These are phyloP conservation scores for Eurosta solidaginis DNA, from an alignment of 1,140 invertebrate species.

Conservation along the genomic window DNA sequence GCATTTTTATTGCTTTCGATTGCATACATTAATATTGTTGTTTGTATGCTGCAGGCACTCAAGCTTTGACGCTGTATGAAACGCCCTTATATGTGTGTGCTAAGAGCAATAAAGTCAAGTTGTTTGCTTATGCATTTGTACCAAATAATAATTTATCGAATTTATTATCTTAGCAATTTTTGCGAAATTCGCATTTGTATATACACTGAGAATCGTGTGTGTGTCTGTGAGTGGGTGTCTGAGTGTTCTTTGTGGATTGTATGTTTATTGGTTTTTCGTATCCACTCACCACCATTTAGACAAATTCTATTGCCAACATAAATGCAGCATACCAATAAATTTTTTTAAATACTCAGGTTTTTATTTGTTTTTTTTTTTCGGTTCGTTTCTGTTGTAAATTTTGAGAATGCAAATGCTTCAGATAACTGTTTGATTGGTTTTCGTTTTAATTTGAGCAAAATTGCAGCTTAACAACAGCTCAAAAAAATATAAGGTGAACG, in stretches of 20 bases:
- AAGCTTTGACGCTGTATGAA: not conserved
- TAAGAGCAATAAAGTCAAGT: conserved; percentile 17
- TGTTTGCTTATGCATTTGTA: not conserved
- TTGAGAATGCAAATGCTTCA: not conserved
- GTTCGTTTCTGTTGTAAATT: not conserved
- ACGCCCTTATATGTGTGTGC: not conserved
- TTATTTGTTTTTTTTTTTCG: not conserved
- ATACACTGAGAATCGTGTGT: not conserved
- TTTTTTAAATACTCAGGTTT: not conserved
- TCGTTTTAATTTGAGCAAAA: not conserved
- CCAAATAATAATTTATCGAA: conserved; percentile 19
- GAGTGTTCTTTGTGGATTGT: not conserved
- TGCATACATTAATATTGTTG: not conserved
- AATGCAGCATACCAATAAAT: not conserved
- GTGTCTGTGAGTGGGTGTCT: not conserved
- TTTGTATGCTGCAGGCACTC: not conserved
- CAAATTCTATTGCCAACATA: not conserved
- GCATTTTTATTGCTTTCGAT: not conserved
- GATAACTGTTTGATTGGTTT: not conserved
- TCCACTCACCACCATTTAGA: conserved; percentile 1
- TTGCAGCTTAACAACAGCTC: no score
- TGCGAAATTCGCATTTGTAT: not conserved
- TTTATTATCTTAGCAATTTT: conserved; percentile 7
- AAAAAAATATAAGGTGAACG: no score
- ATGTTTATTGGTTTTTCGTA: not conserved